phyloP scores from a whole-genome alignment of 2,113 vertebrate species.

The Micromys minutus region DNA sequence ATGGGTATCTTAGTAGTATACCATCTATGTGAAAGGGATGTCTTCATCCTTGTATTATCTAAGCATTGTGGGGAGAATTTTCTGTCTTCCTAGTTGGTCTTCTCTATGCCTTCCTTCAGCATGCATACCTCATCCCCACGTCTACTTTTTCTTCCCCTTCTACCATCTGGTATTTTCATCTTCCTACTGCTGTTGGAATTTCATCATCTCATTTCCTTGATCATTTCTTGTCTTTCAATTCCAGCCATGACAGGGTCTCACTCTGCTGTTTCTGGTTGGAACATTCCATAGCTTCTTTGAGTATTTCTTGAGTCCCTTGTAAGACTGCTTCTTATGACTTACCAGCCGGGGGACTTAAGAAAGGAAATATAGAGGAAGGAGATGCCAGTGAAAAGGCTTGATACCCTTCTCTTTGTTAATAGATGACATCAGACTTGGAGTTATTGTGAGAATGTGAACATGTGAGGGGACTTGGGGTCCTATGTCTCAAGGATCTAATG shows the following conservation, averaged over 20 bases:
- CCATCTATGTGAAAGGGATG: neutral
- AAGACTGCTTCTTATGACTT: constrained; percentile 1
- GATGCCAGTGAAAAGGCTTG: neutral
- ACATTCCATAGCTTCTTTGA: neutral
- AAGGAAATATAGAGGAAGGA: neutral
- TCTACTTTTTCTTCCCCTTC: neutral
- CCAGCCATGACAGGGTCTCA: neutral
- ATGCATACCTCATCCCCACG: neutral
- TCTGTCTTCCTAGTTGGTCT: constrained; percentile 6
- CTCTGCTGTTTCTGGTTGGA: neutral
- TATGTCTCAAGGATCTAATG: neutral
- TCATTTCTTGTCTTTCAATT: neutral
- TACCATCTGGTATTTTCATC: neutral
- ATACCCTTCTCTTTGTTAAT: neutral
- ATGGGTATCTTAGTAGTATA: neutral
- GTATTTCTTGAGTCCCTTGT: neutral
- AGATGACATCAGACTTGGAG: rapidly evolving
- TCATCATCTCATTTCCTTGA: neutral
- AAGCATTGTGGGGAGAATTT: neutral
- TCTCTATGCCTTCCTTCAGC: neutral
- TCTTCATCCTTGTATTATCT: constrained; percentile 7
- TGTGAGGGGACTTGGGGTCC: neutral
- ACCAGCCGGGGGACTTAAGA: neutral
- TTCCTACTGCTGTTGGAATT: too few species aligned
- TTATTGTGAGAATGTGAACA: neutral